Evolutionary conservation across 1,140 invertebrate genomes (phyloP), one percentile per base, ranked within the genome.

Genomic region (Drosophila micromelanica): DNA sequence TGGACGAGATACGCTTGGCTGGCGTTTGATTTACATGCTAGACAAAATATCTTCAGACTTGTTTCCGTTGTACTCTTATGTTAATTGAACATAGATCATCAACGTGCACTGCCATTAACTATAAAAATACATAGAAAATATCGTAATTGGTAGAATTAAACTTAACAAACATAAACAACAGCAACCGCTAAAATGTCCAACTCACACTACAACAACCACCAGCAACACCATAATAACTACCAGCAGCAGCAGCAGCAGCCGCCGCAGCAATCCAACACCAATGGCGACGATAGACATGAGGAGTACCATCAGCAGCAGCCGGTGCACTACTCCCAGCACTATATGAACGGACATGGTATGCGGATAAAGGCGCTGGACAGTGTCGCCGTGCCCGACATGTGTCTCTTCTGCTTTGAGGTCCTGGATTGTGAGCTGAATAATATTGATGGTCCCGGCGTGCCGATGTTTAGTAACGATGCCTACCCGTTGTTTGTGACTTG

Each of bases 401-500:
- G 97, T 92, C 98, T 97, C 93, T 99, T 97, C 93, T 99, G 98
- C 95, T 99, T 99, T 94, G 98, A 99, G 93, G 98, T 99, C 68
- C 95, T 99, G 56, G 98, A 98, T 93, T 96, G 95, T 92, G 97
- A 99, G 93, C 94, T 99, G 81, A 96, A 99, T 93, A 97, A 96
- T 91, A 94, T 97, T 90, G 97, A 98, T 78, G 96, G 97, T 70
- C 98, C 98, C 70, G 97, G 96, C 92, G 94, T 95, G 74, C 97
- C 97, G 51, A 95, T 96, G 92, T 99, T 99, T 92, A 96, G 96
- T 91, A 98, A 98, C 92, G 98, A 99, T 91, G 95, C 97, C 85
- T 99, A 96, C 93, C 98, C 98, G 52, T 94, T 99, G 86, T 99
- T 99, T 95, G 98, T 99, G 30, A 99, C 98, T 62, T 99, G 98